phyloP scores from a whole-genome alignment of 2,888 invertebrate genomes.

The Glaucopsyche alexis region DNA sequence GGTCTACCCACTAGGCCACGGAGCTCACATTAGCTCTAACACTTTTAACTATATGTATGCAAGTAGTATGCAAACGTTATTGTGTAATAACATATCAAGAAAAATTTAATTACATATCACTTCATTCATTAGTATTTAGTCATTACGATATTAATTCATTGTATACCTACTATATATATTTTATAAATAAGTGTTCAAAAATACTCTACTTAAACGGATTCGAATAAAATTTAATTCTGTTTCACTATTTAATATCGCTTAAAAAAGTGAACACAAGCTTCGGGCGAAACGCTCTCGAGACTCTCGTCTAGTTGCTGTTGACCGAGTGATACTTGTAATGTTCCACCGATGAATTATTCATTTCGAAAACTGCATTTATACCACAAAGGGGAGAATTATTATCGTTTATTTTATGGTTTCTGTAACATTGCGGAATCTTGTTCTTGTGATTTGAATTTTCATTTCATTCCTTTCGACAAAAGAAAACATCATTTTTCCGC shows the following conservation, averaged over 20 bases:
- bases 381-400: slow-evolving; percentile 37
- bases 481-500: neutral
- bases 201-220: neutral
- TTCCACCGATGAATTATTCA: slow-evolving; percentile 59
- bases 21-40: no score
- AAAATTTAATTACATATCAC: no score
- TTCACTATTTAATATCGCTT: slow-evolving; percentile 30
- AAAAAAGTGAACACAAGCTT: slow-evolving; percentile 36
- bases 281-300: slow-evolving; percentile 44
- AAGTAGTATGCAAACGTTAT: no score
- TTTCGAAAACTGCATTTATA: slow-evolving; percentile 33
- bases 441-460: slow-evolving; percentile 6
- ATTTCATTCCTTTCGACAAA: slow-evolving; percentile 1
- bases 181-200: no score
- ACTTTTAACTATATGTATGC: no score
- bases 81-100: no score
- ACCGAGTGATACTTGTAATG: slow-evolving; percentile 59
- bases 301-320: slow-evolving; percentile 53
- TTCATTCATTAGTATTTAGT: no score
- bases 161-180: no score
- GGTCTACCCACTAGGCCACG: no score
- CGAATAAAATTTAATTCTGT: slow-evolving; percentile 1
- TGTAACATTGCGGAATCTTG: slow-evolving; percentile 36
- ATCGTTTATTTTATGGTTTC: slow-evolving; percentile 35
- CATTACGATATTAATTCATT: no score